These are phyloP conservation scores for Ceyx melanurus DNA, from an alignment of 2,113 vertebrate species.

Conservation along the genomic window DNA sequence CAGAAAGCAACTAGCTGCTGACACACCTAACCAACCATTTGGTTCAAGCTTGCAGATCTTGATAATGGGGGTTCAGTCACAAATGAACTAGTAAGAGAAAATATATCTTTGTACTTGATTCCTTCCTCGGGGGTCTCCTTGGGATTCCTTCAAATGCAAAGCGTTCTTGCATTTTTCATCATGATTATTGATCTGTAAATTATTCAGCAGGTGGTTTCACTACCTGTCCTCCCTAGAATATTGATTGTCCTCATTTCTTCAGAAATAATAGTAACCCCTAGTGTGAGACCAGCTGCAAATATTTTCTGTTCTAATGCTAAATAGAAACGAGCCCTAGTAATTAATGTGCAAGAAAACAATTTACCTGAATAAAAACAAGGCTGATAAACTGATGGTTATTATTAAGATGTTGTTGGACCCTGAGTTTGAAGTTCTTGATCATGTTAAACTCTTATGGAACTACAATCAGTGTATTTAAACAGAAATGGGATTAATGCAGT, in stretches of 20 bases:
- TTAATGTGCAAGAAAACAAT: neutral
- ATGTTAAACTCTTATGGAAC: neutral
- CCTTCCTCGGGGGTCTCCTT: neutral
- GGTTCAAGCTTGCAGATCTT: neutral
- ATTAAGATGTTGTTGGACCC: neutral
- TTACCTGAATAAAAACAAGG: neutral
- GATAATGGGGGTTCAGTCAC: neutral
- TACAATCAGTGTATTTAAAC: neutral
- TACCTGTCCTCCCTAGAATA: neutral
- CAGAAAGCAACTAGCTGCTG: neutral
- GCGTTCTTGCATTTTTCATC: neutral
- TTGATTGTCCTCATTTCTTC: slow-evolving; percentile 3
- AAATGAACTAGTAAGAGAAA: neutral
- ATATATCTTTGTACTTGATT: neutral
- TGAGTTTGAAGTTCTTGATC: neutral
- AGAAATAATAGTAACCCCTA: neutral
- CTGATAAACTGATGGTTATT: neutral
- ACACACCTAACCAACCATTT: neutral
- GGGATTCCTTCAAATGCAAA: slow-evolving; percentile 13
- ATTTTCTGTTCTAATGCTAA: neutral
- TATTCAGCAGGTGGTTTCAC: neutral
- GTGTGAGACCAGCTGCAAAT: neutral
- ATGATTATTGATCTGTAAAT: neutral
- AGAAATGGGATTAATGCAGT: neutral
- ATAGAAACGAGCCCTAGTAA: neutral